Base-by-base conservation (phyloP, 1,140 invertebrate species). In the Venustaconcha ellipsiformis region DNA sequence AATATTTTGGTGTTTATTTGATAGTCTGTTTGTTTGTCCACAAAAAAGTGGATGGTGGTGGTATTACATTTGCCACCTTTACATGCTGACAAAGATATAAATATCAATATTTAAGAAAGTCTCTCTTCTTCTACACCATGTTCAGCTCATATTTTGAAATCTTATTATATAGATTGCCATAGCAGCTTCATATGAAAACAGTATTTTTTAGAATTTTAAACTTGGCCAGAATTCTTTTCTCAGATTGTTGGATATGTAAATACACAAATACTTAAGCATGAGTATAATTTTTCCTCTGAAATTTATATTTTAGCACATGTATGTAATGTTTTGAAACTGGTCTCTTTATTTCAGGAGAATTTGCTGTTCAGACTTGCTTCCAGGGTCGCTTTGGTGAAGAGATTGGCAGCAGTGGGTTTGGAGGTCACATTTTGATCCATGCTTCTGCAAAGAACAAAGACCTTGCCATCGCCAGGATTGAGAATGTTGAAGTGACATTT, bases 321-420 rank as follows among this genome's bases (percentile, higher is more conserved):
- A 20, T 26, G 12, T 67, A 23, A 55, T 20, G 11, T 23, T 57
- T 17, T 60, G 5, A n/a, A 56, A 66, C 30, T 57, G 65, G 57
- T 64, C 37, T 57, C 37, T 64, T 18, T 18, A 70, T 72, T 78
- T n/a, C 67, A 87, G 87, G 87, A 26, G 85, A 89, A 67, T 89
- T 89, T 80, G 85, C 85, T 14, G 81, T 78, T 5, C 87, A 88
- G 68, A 86, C 87, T 6, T 89, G 88, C 70, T 89, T 89, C 78
- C 84, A 84, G 58, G 88, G 88, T 17, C 72, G 87, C 20, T 89
- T 88, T 74, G 88, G 88, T 2, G 87, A 86, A 23, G 88, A 90
- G 70, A 82, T 88, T 15, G 88, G 88, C 18, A 86, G 82, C 65
- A 87, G 88, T 72, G 79, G 87, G 77, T 90, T 89, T 76, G 89